Evolutionary conservation across 2,797 vertebrate species (phyloP).

Genomic region (Acanthiza pusilla): DNA sequence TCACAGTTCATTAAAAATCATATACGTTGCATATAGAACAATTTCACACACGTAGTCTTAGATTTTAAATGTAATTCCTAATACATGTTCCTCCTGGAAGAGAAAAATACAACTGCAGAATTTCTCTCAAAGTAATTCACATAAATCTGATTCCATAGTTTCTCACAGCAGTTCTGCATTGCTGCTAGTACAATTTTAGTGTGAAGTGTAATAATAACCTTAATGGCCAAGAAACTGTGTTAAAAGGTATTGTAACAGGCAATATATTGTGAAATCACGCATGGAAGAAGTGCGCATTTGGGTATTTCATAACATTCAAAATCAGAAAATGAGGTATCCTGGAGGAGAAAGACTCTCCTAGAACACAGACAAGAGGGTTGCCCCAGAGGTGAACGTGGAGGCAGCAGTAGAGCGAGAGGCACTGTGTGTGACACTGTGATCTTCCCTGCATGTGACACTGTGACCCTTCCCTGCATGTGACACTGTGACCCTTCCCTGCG

Average conservation of each 20-base stretch:
- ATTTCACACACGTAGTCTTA: not conserved
- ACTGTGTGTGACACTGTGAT: not conserved
- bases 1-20: not conserved
- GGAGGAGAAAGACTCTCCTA: not conserved
- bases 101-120: not conserved
- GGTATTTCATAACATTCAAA: not conserved
- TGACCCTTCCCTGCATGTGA: not conserved
- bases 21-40: not conserved
- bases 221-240: not conserved
- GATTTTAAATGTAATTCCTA: not conserved
- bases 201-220: not conserved
- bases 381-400: not conserved
- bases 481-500: not conserved
- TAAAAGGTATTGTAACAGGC: not conserved
- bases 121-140: not conserved
- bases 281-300: not conserved
- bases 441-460: not conserved
- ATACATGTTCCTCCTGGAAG: not conserved
- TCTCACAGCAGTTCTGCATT: not conserved
- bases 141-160: not conserved
- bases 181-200: not conserved
- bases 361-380: not conserved
- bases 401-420: not conserved
- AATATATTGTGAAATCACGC: not conserved
- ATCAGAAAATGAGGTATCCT: not conserved